Conservation (phyloP, 2,888 invertebrate species). For the Tortricodes alternella region DNA sequence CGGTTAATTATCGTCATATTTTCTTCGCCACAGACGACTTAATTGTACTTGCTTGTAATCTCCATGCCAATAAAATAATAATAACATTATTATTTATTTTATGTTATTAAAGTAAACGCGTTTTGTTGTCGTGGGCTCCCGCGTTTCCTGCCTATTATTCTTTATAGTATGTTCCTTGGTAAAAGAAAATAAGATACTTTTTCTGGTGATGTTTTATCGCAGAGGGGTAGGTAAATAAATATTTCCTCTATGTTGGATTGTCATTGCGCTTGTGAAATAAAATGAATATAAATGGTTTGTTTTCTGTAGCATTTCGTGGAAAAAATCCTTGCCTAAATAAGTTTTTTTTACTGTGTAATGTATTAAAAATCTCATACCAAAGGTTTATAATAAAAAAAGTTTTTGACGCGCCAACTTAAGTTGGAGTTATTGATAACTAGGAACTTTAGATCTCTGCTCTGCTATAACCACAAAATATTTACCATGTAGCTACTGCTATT, state of each 20-base stretch:
- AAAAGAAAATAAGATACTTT: constrained; percentile 30
- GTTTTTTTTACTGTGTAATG: neutral
- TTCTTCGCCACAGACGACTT: neutral
- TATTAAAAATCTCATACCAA: no score
- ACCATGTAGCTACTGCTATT: no score
- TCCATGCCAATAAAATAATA: neutral
- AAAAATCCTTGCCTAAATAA: neutral
- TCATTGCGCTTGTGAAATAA: constrained; percentile 19
- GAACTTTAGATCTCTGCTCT: no score
- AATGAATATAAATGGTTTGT: constrained; percentile 11
- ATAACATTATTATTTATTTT: constrained; percentile 19
- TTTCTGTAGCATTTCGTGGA: neutral
- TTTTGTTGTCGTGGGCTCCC: constrained; percentile 15
- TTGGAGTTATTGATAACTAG: no score
- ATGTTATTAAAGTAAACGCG: constrained; percentile 5
- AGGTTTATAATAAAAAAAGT: no score
- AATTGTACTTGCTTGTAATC: neutral
- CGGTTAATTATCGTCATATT: neutral
- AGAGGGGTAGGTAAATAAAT: constrained; percentile 25
- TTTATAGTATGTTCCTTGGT: constrained; percentile 26
- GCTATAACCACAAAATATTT: no score
- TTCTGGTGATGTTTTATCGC: constrained; percentile 26
- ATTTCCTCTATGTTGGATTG: constrained; percentile 19
- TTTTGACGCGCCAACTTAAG: no score
- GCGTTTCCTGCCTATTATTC: constrained; percentile 27